Percentiles rank a stretch among this genome's conserved stretches.
Evolutionary conservation across 2,113 vertebrate genomes (phyloP).

Genomic region (Gymnogyps californianus): DNA sequence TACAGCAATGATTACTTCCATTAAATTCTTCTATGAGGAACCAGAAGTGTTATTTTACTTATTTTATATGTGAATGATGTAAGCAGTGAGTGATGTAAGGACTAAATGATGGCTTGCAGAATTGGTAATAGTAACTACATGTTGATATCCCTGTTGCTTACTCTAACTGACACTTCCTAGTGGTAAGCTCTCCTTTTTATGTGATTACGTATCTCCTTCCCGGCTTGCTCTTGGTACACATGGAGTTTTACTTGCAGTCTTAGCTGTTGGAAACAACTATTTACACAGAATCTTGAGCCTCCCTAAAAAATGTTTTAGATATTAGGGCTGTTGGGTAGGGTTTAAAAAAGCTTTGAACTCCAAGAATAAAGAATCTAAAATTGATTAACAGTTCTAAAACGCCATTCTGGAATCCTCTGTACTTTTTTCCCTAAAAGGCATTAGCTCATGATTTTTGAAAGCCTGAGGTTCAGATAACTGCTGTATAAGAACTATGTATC

Average conservation of each 20-base stretch:
- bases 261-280: neutral
- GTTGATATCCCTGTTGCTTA: neutral
- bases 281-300: neutral
- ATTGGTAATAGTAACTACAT: neutral
- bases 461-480: neutral
- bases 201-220: neutral
- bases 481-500: neutral
- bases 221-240: neutral
- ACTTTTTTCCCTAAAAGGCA: neutral
- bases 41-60: neutral
- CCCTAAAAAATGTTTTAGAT: neutral
- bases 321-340: neutral
- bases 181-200: neutral
- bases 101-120: neutral
- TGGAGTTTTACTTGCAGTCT: neutral
- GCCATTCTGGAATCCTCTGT: neutral
- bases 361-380: neutral
- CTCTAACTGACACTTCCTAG: neutral
- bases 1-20: neutral
- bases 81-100: neutral
- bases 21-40: neutral
- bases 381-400: neutral
- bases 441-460: neutral
- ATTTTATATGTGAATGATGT: neutral
- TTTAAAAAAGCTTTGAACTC: neutral